Evolutionary conservation across 2,888 invertebrate genomes (phyloP).

Genomic region (Dorcus parallelipipedus): DNA sequence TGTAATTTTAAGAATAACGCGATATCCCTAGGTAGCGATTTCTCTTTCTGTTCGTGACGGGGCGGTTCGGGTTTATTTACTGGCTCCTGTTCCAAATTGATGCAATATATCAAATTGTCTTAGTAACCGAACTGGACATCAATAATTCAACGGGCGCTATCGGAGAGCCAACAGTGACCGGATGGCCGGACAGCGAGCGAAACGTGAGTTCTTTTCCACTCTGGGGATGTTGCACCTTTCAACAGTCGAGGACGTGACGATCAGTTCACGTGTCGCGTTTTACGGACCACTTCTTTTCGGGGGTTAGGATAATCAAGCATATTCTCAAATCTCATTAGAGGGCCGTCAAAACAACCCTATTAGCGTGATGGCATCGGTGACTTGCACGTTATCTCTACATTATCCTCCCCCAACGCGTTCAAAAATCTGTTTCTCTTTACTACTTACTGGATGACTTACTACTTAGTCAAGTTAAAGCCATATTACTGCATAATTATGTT

Average conservation of each 20-base stretch:
- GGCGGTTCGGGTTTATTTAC: slow-evolving; percentile 40
- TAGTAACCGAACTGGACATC: slow-evolving; percentile 43
- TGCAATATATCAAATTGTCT: slow-evolving; percentile 47
- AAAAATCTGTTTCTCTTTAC: slow-evolving; percentile 38
- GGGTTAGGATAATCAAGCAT: slow-evolving; percentile 29
- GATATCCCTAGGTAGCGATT: slow-evolving; percentile 41
- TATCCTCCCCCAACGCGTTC: slow-evolving; percentile 29
- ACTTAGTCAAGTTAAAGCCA: slow-evolving; percentile 30
- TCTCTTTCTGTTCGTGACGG: slow-evolving; percentile 42
- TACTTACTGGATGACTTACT: slow-evolving; percentile 32
- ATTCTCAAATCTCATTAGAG: slow-evolving; percentile 34
- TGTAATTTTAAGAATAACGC: slow-evolving; percentile 44
- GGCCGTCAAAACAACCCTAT: slow-evolving; percentile 27
- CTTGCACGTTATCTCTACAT: slow-evolving; percentile 41
- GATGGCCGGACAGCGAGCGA: slow-evolving; percentile 28
- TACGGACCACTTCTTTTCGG: slow-evolving; percentile 1
- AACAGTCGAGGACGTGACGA: not conserved
- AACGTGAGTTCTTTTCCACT: slow-evolving; percentile 24
- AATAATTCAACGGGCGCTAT: slow-evolving; percentile 44
- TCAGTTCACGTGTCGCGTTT: not conserved
- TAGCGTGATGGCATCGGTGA: slow-evolving; percentile 37
- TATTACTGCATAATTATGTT: slow-evolving; percentile 44
- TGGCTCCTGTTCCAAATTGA: slow-evolving; percentile 44
- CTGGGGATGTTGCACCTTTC: slow-evolving; percentile 2
- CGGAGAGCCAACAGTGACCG: slow-evolving; percentile 25